These are phyloP conservation scores for Chaenocephalus aceratus DNA, from an alignment of 2,113 vertebrate genomes.

Conservation along the genomic window DNA sequence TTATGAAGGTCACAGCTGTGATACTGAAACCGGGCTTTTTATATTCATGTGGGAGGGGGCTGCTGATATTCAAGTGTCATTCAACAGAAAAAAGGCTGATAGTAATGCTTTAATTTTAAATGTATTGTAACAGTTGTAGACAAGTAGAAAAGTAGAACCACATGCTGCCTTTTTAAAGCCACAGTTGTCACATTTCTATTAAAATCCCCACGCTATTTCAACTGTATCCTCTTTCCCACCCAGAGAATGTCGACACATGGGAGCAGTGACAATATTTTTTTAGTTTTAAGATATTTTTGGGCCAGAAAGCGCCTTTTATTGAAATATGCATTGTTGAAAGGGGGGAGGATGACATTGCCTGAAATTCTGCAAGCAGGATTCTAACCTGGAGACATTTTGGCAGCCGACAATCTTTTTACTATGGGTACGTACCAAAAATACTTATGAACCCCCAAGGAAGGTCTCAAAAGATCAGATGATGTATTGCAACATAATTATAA, in stretches of 20 bases:
- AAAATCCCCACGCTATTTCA: conserved; percentile 10
- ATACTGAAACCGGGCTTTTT: conserved; percentile 82
- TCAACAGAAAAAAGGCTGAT: conserved; percentile 65
- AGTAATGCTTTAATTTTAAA: conserved; percentile 47
- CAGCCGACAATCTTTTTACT: background rate
- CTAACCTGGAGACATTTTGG: background rate
- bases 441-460: background rate
- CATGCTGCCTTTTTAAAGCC: conserved; percentile 17
- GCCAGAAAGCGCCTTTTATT: too few species aligned
- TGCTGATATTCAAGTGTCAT: conserved; percentile 56
- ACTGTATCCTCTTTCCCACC: conserved; percentile 1
- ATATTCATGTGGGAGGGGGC: conserved; percentile 17
- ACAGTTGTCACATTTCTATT: conserved; percentile 45
- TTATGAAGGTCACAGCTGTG: conserved; percentile 85
- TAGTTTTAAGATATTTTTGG: too few species aligned
- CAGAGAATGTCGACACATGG: background rate
- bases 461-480: background rate
- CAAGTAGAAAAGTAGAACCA: background rate
- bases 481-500: background rate
- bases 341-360: too few species aligned
- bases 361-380: too few species aligned
- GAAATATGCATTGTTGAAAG: too few species aligned
- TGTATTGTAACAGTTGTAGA: conserved; percentile 6
- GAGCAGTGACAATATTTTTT: too few species aligned
- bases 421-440: background rate